Percentiles rank a stretch among this genome's conserved stretches.
Evolutionary conservation across 2,797 vertebrate genomes (phyloP).

Genomic region (Mormyrops boulengeri): DNA sequence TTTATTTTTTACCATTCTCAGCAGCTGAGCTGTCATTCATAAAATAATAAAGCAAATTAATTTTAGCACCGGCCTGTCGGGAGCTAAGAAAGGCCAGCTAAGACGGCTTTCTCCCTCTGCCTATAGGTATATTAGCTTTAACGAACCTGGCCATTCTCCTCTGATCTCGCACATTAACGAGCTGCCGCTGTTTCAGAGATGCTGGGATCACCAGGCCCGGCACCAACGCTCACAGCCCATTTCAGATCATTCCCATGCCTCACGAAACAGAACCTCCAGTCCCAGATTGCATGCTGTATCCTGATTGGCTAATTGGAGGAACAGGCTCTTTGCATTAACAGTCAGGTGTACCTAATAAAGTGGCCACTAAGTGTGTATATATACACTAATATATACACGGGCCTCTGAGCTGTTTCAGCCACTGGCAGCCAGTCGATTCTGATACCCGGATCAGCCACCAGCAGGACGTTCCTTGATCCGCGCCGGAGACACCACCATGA

Average conservation of each 20-base stretch:
- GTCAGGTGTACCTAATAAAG: neutral
- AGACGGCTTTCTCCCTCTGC: neutral
- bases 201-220: neutral
- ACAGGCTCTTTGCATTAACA: neutral
- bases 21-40: conserved; percentile 47
- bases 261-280: neutral
- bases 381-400: neutral
- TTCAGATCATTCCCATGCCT: neutral
- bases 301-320: neutral
- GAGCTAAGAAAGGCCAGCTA: neutral
- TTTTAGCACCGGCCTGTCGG: conserved; percentile 33
- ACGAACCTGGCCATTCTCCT: neutral
- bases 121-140: neutral
- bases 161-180: neutral
- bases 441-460: neutral
- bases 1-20: conserved; percentile 29
- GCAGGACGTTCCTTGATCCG: neutral
- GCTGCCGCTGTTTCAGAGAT: neutral
- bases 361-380: neutral
- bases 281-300: neutral
- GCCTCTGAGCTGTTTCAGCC: neutral
- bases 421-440: neutral
- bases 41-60: conserved; percentile 42
- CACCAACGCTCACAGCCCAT: neutral
- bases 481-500: neutral